Base-by-base conservation (phyloP, 2,888 invertebrate genomes). In the Eristalinus sepulchralis region DNA sequence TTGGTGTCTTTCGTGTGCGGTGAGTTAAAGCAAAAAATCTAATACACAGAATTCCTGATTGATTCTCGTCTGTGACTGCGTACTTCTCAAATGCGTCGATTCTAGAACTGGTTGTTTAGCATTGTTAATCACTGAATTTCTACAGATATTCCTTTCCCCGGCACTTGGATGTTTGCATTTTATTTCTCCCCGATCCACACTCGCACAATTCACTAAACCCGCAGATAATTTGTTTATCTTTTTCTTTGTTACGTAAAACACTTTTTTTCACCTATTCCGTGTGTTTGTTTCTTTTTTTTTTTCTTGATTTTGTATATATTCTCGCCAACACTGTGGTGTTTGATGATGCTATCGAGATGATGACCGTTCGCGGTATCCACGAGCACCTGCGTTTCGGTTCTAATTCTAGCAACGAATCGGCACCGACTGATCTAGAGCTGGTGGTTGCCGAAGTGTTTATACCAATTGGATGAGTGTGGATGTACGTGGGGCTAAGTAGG, bases 371-470 rank as follows among this genome's bases (percentile, higher is more conserved):
- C 57, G 22, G 24, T 34, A 24, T 11, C 47, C 47, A 60, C 59
- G 60, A 47, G 31, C 53, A 68, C 27, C 47, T 60, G 20, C 17
- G 11, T 13, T 20, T 24, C 13, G 72, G 78, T 78, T 72, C 72
- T 72, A 63, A 63, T 68, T 78, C 72, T 64, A 68, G 73, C 72
- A 73, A 73, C 72, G 83, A 73, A 64, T 34, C 72, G 59, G 63
- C 73, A 73, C 68, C n/a, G 59, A 83, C 83, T 83, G 73, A 79
- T 73, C 68, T 31, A 79, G 31, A 78, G 64, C 66, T 68, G 20
- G 60, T 73, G 66, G 72, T 34, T 62, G n/a, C 73, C 22, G 68
- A 63, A 70, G 79, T 59, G 80, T 63, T 80, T 80, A 80, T 80
- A 80, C 80, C 73, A 80, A 63, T 73, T 34, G 71, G 20, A 47